A percentile compares a stretch with the other conserved stretches of the same genome.
Evolutionary conservation across 2,888 invertebrate genomes (phyloP).

Genomic region (Lasioglossum pauxillum): DNA sequence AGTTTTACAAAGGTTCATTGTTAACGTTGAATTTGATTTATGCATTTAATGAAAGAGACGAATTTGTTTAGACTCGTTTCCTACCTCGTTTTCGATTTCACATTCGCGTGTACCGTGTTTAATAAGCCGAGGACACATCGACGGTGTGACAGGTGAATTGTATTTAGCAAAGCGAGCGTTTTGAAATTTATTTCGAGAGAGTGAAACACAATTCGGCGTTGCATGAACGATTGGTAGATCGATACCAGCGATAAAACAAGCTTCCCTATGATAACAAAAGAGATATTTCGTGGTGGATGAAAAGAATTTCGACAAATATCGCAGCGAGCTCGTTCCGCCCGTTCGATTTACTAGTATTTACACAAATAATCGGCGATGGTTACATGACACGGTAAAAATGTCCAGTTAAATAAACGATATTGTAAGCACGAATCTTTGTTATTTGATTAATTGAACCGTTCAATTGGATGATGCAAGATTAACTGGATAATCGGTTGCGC

Average conservation of each 20-base stretch:
- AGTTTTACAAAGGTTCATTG: no score
- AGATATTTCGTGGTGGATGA: constrained; percentile 27
- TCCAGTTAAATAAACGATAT: constrained; percentile 67
- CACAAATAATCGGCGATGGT: constrained; percentile 63
- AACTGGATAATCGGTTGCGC: constrained; percentile 71
- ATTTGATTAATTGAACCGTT: constrained; percentile 70
- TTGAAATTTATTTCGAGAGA: constrained; percentile 30
- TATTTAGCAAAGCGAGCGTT: background rate
- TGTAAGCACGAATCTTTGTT: constrained; percentile 65
- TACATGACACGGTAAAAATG: constrained; percentile 57
- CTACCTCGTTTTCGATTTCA: background rate
- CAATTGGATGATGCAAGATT: constrained; percentile 69
- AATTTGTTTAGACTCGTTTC: background rate
- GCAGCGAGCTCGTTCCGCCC: constrained; percentile 13
- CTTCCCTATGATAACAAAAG: constrained; percentile 6
- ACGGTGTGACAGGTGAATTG: background rate
- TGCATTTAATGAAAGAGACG: background rate
- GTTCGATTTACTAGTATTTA: constrained; percentile 60
- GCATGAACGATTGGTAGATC: background rate
- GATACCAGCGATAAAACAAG: constrained; percentile 12
- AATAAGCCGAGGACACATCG: background rate
- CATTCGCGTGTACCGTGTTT: background rate
- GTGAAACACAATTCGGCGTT: background rate
- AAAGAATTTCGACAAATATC: constrained; percentile 48
- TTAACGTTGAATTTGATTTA: no score